These are phyloP conservation scores for Eurosta solidaginis DNA, from an alignment of 1,140 invertebrate genomes.

Conservation along the genomic window DNA sequence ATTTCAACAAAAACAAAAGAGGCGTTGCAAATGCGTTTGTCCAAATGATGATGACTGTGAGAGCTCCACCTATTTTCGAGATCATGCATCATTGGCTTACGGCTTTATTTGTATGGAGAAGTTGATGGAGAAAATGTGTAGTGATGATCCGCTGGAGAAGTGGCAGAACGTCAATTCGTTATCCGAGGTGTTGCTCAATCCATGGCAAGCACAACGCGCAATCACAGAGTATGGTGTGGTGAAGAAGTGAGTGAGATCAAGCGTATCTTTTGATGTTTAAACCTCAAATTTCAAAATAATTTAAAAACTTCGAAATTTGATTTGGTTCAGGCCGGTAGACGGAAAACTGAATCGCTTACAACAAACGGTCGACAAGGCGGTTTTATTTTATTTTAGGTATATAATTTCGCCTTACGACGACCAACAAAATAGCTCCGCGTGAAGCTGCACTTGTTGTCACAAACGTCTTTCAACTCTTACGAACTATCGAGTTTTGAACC, in stretches of 20 bases:
- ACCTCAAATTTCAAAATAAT: not conserved
- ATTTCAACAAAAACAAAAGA: not conserved
- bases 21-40: not conserved
- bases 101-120: slow-evolving; percentile 49
- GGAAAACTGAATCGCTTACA: no score
- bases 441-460: no score
- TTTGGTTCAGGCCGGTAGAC: no score
- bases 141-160: slow-evolving; percentile 41
- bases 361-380: no score
- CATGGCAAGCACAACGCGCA: slow-evolving; percentile 43
- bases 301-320: not conserved
- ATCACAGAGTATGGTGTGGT: slow-evolving; percentile 45
- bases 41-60: not conserved
- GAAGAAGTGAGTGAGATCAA: slow-evolving; percentile 39
- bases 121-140: slow-evolving; percentile 45
- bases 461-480: no score
- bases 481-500: no score
- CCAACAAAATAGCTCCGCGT: no score
- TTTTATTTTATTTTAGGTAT: no score
- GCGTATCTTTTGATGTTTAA: not conserved
- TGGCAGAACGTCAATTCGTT: slow-evolving; percentile 46
- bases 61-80: slow-evolving; percentile 42
- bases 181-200: slow-evolving; percentile 47
- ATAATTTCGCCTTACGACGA: no score
- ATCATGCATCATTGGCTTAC: slow-evolving; percentile 51